Percentiles rank a stretch among this genome's conserved stretches.
Evolutionary conservation across 2,113 vertebrate species (phyloP).

Genomic region (Centrocercus urophasianus): DNA sequence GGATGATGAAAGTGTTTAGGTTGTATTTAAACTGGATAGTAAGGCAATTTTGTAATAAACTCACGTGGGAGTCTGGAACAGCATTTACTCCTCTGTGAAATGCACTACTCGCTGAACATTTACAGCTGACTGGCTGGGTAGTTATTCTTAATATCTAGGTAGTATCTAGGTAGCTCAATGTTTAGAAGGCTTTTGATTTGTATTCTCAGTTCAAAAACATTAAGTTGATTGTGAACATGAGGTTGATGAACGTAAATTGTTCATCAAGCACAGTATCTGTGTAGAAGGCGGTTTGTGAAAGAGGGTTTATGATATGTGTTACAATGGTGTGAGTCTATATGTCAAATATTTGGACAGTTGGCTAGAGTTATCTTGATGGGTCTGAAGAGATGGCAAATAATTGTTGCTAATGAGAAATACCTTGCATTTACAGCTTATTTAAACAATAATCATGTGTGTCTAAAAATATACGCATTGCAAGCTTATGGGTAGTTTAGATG

Average conservation of each 20-base stretch:
- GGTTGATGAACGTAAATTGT: not conserved
- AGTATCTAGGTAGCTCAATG: not conserved
- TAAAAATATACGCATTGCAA: not conserved
- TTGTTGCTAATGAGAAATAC: not conserved
- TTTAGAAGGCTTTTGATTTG: constrained; percentile 38
- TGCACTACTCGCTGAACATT: not conserved
- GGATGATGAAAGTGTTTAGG: not conserved
- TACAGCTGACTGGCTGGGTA: not conserved
- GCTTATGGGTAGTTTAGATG: constrained; percentile 25
- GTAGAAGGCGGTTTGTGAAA: not conserved
- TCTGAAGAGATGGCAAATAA: constrained; percentile 21
- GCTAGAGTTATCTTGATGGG: not conserved
- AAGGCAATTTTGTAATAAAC: constrained; percentile 34
- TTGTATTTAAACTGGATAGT: constrained; percentile 46
- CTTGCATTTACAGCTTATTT: not conserved
- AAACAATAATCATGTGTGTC: not conserved
- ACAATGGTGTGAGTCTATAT: not conserved
- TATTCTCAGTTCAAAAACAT: not conserved
- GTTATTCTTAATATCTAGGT: not conserved
- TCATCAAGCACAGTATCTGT: not conserved
- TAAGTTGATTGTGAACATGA: not conserved
- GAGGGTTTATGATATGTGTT: constrained; percentile 58
- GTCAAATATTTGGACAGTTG: not conserved
- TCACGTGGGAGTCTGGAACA: constrained; percentile 9
- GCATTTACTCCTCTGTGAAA: constrained; percentile 41